Evolutionary conservation across 1,140 invertebrate genomes (phyloP), one percentile per base, ranked within the genome.

Genomic region (Sinonovacula constricta): DNA sequence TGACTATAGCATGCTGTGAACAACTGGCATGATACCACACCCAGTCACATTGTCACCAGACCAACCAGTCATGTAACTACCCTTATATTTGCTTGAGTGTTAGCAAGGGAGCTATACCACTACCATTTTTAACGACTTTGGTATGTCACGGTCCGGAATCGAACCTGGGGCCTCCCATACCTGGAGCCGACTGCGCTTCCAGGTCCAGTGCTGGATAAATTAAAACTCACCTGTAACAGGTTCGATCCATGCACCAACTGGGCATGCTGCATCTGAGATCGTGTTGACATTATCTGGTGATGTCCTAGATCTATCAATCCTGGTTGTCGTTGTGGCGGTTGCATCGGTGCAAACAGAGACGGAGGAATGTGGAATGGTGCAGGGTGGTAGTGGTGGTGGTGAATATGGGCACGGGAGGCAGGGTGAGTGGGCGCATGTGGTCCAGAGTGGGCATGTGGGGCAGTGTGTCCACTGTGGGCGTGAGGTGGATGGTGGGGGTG

Each of bases 331-430:
- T 83, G 56, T 89, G 89, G 71, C 34, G 65, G 28, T 56, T 62
- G 49, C 14, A 81, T 28, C 22, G 51, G 57, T 0, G 75, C 75
- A 39, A 79, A 69, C 62, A 79, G 74, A 31, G 79, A 68, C 62
- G 83, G 76, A 60, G 81, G 71, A 57, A 80, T 31, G 63, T 83
- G 45, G 67, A 83, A 77, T n/a, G 82, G 54, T n/a, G 84, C 79
- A 15, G 82, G 82, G 51, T 88, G 87, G 57, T 87, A 85, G 68
- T 85, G 95, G 94, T 79, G 94, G 57, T 87, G 86, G 71, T 90
- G 89, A 62, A 87, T 89, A 71, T 90, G 93, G 34, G 92, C 90
- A 24, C 91, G 91, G 14, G 81, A n/a, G 81, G 39, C 83, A 77
- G 72, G 79, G 82, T 54, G 75, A 36, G 34, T 71, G 63, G 77